phyloP scores from a whole-genome alignment of 2,113 vertebrate genomes.

The Halichoerus grypus region DNA sequence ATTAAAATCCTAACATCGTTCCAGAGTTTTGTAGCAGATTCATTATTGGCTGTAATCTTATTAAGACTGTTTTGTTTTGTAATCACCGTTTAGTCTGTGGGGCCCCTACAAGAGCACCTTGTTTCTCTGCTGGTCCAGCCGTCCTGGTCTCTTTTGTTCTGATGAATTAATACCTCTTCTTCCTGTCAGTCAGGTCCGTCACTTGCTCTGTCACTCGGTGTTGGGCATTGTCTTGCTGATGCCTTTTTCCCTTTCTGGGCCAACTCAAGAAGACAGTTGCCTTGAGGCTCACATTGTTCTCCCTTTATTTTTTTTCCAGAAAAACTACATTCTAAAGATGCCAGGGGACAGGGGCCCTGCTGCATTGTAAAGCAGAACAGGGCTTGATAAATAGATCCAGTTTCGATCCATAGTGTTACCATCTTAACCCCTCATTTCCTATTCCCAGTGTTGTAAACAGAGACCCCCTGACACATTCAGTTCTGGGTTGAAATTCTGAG shows the following conservation, averaged over 20 bases:
- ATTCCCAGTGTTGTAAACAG: neutral
- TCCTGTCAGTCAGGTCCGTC: constrained; percentile 69
- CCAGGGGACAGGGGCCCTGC: neutral
- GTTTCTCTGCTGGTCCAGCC: neutral
- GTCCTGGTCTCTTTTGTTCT: constrained; percentile 61
- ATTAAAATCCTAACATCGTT: constrained; percentile 76
- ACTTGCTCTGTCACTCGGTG: neutral
- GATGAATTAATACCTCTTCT: constrained; percentile 73
- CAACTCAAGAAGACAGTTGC: neutral
- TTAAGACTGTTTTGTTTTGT: constrained; percentile 76
- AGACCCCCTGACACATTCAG: neutral
- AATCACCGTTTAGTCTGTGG: constrained; percentile 51
- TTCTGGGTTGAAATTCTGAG: neutral
- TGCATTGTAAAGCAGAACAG: neutral
- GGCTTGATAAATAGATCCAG: neutral
- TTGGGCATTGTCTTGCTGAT: neutral
- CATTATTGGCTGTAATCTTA: constrained; percentile 76
- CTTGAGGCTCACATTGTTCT: neutral
- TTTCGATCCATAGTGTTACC: neutral
- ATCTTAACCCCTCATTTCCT: neutral
- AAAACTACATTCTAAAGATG: neutral
- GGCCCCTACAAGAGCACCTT: neutral
- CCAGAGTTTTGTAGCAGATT: constrained; percentile 78
- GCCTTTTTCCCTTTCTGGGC: neutral
- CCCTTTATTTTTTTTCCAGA: neutral